Base-by-base conservation (phyloP, 1,140 invertebrate species). In the Ostrea denselamellosa region DNA sequence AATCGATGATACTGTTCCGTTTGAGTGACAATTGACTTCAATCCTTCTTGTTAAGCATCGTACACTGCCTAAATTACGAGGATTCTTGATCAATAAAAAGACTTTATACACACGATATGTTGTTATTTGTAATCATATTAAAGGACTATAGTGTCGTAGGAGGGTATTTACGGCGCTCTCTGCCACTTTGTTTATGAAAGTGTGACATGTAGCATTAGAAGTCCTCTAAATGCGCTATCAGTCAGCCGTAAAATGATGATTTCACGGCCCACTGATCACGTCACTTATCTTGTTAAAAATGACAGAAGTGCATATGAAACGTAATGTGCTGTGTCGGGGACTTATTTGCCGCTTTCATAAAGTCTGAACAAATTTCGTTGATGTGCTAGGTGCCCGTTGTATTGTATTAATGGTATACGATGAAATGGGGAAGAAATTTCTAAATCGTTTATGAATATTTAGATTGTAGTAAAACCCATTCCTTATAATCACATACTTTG, bases 231-330 rank as follows among this genome's bases (percentile, higher is more conserved):
- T 77, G 28, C 28, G 68, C 10, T 25, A 77, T 77, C 10, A 77
- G 28, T 77, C 22, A 14, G 25, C 25, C 68, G 28, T 77, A 44
- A 77, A 77, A 77, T 12, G 68, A 2, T 14, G 25, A 77, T 77
- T 34, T 77, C 12, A 77, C 68, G 25, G 22, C 28, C 28, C 25
- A 77, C 12, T 77, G 68, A 77, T 8, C 68, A 77, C 68, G 68
- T 77, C 68, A 77, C 68, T 77, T 77, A 44, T 25, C 68, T 34
- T 77, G 68, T 77, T 77, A 77, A 25, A 34, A 22, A 22, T 77
- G 68, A 77, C 25, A 77, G 68, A 4, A 14, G 25, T 14, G 22
- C 68, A 28, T 14, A 77, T 34, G 25, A 77, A 25, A 34, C 12
- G 10, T 12, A 5, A 34, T 12, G 8, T 77, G 14, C 10, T 34